Evolutionary conservation across 2,113 vertebrate species (phyloP).

Genomic region (Callionymus lyra): DNA sequence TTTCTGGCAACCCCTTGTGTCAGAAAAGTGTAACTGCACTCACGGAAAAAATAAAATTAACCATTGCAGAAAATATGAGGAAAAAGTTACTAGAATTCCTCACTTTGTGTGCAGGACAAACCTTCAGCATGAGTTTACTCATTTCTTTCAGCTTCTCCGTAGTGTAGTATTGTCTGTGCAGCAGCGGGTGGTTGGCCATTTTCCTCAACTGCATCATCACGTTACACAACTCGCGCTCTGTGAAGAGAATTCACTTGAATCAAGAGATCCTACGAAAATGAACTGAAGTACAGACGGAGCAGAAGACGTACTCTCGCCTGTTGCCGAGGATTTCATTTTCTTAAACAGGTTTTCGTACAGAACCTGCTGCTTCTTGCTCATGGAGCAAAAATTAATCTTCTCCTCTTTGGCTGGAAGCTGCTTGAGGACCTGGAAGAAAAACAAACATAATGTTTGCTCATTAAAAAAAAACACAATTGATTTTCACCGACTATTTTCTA

Average conservation of each 20-base stretch:
- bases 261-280: not conserved
- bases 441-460: not conserved
- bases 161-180: conserved; percentile 91
- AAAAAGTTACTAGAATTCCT: too few species aligned
- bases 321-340: conserved; percentile 71
- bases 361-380: conserved; percentile 83
- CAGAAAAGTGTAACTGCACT: too few species aligned
- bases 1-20: too few species aligned
- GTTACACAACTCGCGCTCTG: conserved; percentile 83
- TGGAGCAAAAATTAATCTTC: conserved; percentile 73
- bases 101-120: conserved; percentile 26
- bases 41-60: too few species aligned
- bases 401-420: conserved; percentile 87
- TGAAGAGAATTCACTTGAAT: not conserved
- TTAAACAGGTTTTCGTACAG: conserved; percentile 77
- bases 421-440: conserved; percentile 77
- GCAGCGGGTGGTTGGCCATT: conserved; percentile 95
- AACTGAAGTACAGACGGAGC: too few species aligned
- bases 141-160: conserved; percentile 80
- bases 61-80: too few species aligned
- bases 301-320: conserved; percentile 55
- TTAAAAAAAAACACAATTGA: not conserved
- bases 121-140: conserved; percentile 92
- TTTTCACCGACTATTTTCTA: not conserved
- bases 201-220: conserved; percentile 96